These are phyloP conservation scores for Lipotes vexillifer DNA, from an alignment of 2,113 vertebrate species.

Conservation along the genomic window DNA sequence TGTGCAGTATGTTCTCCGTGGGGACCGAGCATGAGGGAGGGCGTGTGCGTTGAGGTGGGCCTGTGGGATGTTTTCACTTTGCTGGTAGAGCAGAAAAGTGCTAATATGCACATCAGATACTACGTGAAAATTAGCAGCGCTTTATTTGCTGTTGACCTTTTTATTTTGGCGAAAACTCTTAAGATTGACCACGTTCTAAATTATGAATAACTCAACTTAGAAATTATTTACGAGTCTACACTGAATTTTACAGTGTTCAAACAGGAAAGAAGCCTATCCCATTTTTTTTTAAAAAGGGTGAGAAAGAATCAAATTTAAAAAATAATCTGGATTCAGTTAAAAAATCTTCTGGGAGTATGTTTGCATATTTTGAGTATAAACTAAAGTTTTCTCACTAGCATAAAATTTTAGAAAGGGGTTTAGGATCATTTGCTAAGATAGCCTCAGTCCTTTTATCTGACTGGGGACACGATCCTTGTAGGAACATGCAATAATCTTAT, in stretches of 20 bases:
- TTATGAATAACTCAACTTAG: neutral
- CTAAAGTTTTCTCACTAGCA: neutral
- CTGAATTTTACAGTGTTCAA: neutral
- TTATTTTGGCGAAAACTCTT: neutral
- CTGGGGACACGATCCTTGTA: neutral
- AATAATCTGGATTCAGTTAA: neutral
- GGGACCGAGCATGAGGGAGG: neutral
- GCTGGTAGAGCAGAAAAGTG: neutral
- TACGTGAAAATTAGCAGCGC: neutral
- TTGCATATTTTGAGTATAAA: neutral
- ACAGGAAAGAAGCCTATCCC: neutral
- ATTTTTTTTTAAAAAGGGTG: neutral
- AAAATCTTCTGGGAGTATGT: neutral
- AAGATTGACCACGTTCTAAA: neutral
- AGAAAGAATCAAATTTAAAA: conserved; percentile 20
- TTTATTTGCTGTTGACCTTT: neutral
- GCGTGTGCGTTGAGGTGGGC: neutral
- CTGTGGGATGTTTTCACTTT: neutral
- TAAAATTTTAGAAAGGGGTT: neutral
- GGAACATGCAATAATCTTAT: neutral
- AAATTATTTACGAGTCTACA: neutral
- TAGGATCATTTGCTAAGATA: neutral
- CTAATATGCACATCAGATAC: neutral
- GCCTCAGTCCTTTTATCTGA: neutral
- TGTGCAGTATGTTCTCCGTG: rapidly evolving